Evolutionary conservation across 2,797 vertebrate genomes (phyloP).

Genomic region (Mycteria americana): DNA sequence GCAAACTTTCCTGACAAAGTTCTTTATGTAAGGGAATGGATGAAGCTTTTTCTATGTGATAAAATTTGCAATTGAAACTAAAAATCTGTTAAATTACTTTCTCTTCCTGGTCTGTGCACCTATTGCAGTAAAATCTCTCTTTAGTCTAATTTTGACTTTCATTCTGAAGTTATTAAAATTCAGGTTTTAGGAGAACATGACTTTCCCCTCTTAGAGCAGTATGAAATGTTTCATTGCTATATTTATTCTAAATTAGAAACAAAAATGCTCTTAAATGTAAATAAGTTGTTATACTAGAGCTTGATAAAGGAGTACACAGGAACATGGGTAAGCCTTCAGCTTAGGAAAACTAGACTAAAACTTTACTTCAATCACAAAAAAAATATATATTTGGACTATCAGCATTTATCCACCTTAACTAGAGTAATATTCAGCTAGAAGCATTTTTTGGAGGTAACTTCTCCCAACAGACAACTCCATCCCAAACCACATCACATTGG

Average conservation of each 20-base stretch:
- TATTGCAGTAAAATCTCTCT: background rate
- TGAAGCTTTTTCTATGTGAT: background rate
- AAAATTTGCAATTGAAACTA: background rate
- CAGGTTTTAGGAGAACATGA: background rate
- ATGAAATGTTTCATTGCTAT: background rate
- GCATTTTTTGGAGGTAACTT: accelerated
- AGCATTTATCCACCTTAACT: background rate
- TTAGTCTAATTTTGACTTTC: background rate
- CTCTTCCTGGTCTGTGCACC: background rate
- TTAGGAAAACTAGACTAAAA: background rate
- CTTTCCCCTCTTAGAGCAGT: background rate
- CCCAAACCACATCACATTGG: background rate
- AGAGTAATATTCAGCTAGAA: background rate
- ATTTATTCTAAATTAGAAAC: background rate
- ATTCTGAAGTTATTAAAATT: background rate
- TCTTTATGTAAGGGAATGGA: background rate
- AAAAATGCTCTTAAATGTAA: background rate
- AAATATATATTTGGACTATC: background rate
- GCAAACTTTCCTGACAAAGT: slow-evolving; percentile 12
- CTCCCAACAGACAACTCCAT: background rate
- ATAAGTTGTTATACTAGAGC: background rate
- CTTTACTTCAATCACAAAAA: background rate
- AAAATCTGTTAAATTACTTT: background rate
- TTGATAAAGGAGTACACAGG: background rate
- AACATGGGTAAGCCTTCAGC: background rate